phyloP scores from a whole-genome alignment of 2,888 invertebrate species.

The Drosophila mercatorum region DNA sequence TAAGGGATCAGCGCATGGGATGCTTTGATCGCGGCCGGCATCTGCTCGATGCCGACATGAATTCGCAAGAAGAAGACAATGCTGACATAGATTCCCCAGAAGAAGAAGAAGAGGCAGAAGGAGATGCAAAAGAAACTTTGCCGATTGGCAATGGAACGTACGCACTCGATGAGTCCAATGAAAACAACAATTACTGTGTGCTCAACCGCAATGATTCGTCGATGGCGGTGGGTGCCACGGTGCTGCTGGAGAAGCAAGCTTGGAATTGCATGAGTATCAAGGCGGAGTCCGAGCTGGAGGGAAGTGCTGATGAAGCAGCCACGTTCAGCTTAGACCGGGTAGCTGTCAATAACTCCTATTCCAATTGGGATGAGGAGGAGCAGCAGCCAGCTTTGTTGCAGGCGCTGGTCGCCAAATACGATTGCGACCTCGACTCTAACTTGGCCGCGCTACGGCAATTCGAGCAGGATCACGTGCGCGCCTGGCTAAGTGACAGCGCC shows the following conservation, averaged over 20 bases:
- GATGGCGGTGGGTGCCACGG: conserved; percentile 19
- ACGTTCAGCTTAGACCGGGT: conserved; percentile 27
- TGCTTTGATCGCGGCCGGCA: conserved; percentile 50
- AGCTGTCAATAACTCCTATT: neutral
- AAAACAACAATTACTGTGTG: conserved; percentile 51
- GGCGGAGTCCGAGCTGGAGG: neutral
- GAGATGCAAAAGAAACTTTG: neutral
- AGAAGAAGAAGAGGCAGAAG: neutral
- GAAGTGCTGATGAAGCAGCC: neutral
- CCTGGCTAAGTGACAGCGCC: conserved; percentile 15
- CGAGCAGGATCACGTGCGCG: conserved; percentile 25
- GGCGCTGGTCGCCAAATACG: conserved; percentile 37
- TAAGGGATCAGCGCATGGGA: conserved; percentile 40
- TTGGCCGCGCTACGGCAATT: conserved; percentile 26
- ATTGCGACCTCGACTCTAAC: neutral
- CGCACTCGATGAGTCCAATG: neutral
- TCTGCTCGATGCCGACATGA: conserved; percentile 6
- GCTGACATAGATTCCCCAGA: neutral
- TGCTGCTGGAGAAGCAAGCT: neutral
- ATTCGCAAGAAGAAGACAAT: neutral
- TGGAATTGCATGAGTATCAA: neutral
- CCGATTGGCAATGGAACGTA: conserved; percentile 17
- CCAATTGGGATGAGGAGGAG: neutral
- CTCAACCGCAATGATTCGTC: conserved; percentile 31
- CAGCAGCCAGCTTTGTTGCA: neutral